Evolutionary conservation across 2,113 vertebrate genomes (phyloP).

Genomic region (Crypturellus undulatus): DNA sequence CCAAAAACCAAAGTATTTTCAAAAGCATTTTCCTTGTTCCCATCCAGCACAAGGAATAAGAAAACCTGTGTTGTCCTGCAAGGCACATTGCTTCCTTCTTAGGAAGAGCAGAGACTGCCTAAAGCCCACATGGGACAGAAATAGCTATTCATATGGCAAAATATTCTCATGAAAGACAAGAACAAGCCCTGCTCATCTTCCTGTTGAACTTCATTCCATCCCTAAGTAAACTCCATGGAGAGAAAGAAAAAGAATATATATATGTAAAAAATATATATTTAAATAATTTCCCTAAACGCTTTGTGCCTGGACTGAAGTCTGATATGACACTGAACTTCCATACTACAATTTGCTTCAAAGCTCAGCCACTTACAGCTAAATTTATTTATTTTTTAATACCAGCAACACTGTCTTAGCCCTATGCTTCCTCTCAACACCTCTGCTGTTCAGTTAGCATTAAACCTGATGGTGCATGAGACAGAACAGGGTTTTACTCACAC

Average conservation of each 20-base stretch:
- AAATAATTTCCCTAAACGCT: background rate
- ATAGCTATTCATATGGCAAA: background rate
- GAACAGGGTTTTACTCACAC: background rate
- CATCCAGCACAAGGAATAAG: background rate
- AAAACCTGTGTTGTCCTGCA: background rate
- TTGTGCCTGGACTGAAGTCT: background rate
- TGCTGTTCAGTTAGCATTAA: slow-evolving; percentile 3
- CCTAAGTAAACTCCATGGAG: background rate
- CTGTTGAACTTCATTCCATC: background rate
- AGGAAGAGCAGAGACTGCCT: background rate
- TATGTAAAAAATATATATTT: no score
- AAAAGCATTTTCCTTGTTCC: background rate
- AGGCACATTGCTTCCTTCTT: background rate
- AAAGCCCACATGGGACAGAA: no score
- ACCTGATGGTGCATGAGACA: slow-evolving; percentile 22
- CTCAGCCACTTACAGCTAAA: background rate
- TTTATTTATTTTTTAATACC: background rate
- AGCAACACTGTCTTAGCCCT: background rate
- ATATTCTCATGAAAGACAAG: background rate
- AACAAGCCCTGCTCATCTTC: background rate
- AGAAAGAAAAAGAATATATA: no score
- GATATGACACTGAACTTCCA: background rate
- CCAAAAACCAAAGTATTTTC: background rate
- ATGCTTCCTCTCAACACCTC: background rate
- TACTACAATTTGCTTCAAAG: background rate